A percentile compares a stretch with the other conserved stretches of the same genome.
These are phyloP conservation scores for Zygaena filipendulae DNA, from an alignment of 2,888 invertebrate genomes.

Conservation along the genomic window DNA sequence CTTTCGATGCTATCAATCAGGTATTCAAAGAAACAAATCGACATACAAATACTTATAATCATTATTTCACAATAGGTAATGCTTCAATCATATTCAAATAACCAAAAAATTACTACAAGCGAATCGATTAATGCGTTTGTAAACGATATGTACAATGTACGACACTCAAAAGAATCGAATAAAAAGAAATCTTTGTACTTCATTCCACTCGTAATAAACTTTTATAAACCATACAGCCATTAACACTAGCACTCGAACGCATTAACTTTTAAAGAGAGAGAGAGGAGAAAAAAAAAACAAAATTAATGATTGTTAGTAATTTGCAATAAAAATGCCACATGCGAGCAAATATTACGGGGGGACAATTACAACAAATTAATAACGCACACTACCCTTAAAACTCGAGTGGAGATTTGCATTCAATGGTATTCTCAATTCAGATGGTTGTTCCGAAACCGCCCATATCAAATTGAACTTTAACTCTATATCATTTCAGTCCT, in stretches of 20 bases:
- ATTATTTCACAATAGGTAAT: no score
- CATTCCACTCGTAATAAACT: no score
- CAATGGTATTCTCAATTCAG: constrained; percentile 53
- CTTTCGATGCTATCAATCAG: no score
- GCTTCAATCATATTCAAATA: no score
- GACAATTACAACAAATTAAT: constrained; percentile 68
- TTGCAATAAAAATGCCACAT: constrained; percentile 69
- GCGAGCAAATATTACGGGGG: constrained; percentile 58
- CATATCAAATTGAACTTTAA: constrained; percentile 23
- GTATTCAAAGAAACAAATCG: no score
- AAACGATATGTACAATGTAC: no score
- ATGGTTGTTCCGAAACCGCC: constrained; percentile 27
- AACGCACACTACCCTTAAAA: constrained; percentile 65
- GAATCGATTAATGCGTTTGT: no score
- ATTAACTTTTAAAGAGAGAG: constrained; percentile 45
- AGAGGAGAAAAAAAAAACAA: constrained; percentile 56
- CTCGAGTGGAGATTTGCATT: constrained; percentile 67
- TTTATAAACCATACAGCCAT: no score
- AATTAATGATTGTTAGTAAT: constrained; percentile 67
- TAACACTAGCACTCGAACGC: constrained; percentile 42
- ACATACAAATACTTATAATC: no score
- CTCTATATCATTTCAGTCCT: constrained; percentile 2
- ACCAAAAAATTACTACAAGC: no score
- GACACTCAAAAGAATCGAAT: no score
- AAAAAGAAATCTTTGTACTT: no score